Conservation (phyloP, 2,888 invertebrate genomes). For the Desoria tigrina region DNA sequence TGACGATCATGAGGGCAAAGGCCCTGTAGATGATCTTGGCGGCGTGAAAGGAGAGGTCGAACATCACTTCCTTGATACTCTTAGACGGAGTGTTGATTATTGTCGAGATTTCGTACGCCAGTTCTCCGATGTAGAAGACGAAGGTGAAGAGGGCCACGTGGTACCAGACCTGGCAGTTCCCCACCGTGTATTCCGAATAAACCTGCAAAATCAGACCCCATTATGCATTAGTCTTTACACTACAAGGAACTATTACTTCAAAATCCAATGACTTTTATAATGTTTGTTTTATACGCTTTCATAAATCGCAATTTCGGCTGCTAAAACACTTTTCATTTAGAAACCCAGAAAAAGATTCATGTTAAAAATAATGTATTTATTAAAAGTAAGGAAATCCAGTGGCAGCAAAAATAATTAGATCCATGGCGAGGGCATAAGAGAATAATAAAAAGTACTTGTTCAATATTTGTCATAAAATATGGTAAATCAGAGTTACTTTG, state of each 20-base stretch:
- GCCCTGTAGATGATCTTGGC: slow-evolving; percentile 47
- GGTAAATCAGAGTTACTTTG: too few species aligned
- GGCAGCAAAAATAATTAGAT: too few species aligned
- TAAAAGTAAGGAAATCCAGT: too few species aligned
- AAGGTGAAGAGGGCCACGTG: slow-evolving; percentile 48
- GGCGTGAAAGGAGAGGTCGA: slow-evolving; percentile 40
- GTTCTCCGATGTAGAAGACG: slow-evolving; percentile 46
- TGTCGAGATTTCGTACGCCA: slow-evolving; percentile 40
- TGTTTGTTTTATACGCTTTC: too few species aligned
- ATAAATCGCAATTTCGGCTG: too few species aligned
- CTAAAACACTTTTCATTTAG: too few species aligned
- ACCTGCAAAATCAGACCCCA: slow-evolving; percentile 31
- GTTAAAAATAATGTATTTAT: too few species aligned
- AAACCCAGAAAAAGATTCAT: too few species aligned
- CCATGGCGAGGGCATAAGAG: background rate
- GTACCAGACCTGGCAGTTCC: slow-evolving; percentile 49
- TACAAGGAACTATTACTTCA: too few species aligned
- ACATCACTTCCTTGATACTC: slow-evolving; percentile 39
- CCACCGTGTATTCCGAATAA: slow-evolving; percentile 45
- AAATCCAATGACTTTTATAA: too few species aligned
- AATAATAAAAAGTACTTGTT: background rate
- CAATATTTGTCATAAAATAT: background rate
- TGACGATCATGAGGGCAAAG: slow-evolving; percentile 43
- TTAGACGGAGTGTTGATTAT: slow-evolving; percentile 29
- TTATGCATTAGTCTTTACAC: background rate